These are phyloP conservation scores for Muscina levida DNA, from an alignment of 2,888 invertebrate genomes.

Conservation along the genomic window DNA sequence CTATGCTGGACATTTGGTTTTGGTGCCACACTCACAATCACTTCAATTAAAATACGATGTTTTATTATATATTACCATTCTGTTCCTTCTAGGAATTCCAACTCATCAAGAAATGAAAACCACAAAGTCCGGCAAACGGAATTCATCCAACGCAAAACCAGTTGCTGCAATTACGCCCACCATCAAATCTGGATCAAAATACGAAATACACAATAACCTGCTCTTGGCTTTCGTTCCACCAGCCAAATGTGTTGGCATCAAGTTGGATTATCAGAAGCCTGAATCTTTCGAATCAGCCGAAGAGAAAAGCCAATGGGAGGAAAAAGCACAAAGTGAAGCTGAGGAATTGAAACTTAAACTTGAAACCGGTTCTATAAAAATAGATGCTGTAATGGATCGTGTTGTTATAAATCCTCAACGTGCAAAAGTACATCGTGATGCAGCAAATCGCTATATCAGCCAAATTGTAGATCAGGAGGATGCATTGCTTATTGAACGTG, in stretches of 20 bases:
- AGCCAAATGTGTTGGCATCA: conserved; percentile 85
- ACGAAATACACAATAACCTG: conserved; percentile 79
- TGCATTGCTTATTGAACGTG: conserved; percentile 75
- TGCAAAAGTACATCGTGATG: conserved; percentile 73
- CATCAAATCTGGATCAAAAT: conserved; percentile 57
- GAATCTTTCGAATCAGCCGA: conserved; percentile 83
- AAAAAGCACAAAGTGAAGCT: conserved; percentile 83
- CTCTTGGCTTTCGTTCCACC: conserved; percentile 84
- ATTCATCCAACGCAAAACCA: conserved; percentile 67
- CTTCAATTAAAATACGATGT: too few species aligned
- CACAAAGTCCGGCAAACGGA: conserved; percentile 62
- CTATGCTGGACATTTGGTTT: too few species aligned
- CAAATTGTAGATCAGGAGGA: conserved; percentile 77
- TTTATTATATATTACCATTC: too few species aligned
- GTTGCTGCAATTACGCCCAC: conserved; percentile 74
- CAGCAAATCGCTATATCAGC: conserved; percentile 75
- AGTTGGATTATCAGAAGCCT: conserved; percentile 84
- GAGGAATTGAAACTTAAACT: conserved; percentile 83
- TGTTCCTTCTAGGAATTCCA: conserved; percentile 55
- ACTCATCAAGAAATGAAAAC: conserved; percentile 48
- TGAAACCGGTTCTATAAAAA: conserved; percentile 83
- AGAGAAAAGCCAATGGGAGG: conserved; percentile 84
- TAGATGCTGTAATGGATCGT: conserved; percentile 82
- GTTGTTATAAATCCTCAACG: conserved; percentile 82
- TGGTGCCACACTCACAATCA: too few species aligned